Evolutionary conservation across 92 coral and sea anemone species (phyloP).

Genomic region (Porites evermanni): DNA sequence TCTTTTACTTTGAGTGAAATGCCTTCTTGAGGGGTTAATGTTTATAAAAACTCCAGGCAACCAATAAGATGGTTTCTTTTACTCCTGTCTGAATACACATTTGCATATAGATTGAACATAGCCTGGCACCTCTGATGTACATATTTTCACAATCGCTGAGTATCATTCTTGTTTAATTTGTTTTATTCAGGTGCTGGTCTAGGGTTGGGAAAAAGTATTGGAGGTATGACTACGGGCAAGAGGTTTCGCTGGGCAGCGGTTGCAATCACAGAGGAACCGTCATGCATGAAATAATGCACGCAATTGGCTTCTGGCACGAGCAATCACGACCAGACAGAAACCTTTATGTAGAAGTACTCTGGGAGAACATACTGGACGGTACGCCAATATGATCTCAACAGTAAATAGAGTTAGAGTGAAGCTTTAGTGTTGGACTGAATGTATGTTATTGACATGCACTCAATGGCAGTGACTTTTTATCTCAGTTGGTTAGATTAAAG

Average conservation of each 20-base stretch:
- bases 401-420: not conserved
- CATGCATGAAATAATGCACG: constrained; percentile 95
- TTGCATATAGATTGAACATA: no score
- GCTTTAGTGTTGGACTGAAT: no score
- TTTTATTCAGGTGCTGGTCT: constrained; percentile 83
- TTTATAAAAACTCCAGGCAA: no score
- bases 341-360: constrained; percentile 83
- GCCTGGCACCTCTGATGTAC: no score
- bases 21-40: no score
- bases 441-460: no score
- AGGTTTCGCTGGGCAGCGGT: constrained; percentile 79
- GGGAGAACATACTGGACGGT: constrained; percentile 94
- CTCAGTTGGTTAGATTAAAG: no score
- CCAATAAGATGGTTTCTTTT: no score
- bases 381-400: not conserved
- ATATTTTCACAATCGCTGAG: not conserved
- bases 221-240: constrained; percentile 75
- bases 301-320: constrained; percentile 97
- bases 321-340: constrained; percentile 91
- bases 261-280: constrained; percentile 78
- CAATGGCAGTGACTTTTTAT: no score
- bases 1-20: no score
- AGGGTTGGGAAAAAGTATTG: constrained; percentile 83
- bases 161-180: not conserved
- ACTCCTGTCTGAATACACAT: no score